These are phyloP conservation scores for Masnerella sp. DNA, from an alignment of 2,888 invertebrate genomes.

Conservation along the genomic window DNA sequence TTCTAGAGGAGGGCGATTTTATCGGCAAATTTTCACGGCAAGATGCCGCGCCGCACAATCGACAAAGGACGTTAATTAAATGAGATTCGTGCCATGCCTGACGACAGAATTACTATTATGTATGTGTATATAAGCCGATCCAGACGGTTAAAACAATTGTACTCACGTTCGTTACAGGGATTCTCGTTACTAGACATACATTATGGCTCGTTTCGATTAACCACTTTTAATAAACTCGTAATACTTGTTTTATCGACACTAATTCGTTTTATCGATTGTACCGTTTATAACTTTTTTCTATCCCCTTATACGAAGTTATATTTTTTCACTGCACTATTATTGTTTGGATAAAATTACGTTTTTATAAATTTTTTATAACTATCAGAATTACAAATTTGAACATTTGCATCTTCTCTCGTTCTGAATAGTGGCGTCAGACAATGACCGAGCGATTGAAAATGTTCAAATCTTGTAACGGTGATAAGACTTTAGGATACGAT, in stretches of 20 bases:
- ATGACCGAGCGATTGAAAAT: no score
- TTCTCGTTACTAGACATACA: slow-evolving; percentile 44
- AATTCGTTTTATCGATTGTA: not conserved
- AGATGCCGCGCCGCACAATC: slow-evolving; percentile 43
- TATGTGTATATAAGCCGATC: slow-evolving; percentile 57
- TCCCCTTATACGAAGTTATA: no score
- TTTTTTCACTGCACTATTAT: no score
- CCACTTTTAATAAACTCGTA: slow-evolving; percentile 39
- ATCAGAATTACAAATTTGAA: no score
- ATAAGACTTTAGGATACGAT: no score
- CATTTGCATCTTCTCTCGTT: no score
- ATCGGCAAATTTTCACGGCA: slow-evolving; percentile 51
- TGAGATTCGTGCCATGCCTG: slow-evolving; percentile 57
- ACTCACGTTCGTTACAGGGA: slow-evolving; percentile 53
- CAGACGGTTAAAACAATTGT: slow-evolving; percentile 48
- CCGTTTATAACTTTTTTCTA: no score
- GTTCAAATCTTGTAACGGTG: no score
- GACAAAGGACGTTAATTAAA: slow-evolving; percentile 56
- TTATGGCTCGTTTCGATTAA: slow-evolving; percentile 45
- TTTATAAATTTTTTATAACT: no score
- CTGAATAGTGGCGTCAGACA: no score
- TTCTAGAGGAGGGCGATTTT: slow-evolving; percentile 43
- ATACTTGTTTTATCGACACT: slow-evolving; percentile 22
- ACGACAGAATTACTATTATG: slow-evolving; percentile 58
- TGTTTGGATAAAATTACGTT: no score